Base-by-base conservation (phyloP, 37 sponge, comb jelly and placozoan genomes). In the Hormiphora californensis region DNA sequence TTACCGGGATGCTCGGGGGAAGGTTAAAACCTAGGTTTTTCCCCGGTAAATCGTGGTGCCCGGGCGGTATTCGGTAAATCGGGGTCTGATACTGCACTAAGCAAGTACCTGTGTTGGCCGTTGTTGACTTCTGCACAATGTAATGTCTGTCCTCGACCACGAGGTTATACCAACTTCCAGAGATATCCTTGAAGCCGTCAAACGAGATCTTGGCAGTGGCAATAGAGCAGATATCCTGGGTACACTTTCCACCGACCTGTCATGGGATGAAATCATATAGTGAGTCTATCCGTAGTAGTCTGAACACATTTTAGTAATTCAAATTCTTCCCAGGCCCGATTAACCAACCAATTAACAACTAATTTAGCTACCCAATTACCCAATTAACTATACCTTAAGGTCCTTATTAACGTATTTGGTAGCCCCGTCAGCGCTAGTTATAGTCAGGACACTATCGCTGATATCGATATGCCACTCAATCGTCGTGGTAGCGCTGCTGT, bases 231-330 rank as follows among this genome's bases (percentile, higher is more conserved):
- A 57, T 57, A 30, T 57, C 61, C 27, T 23, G n/a, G 3, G 61
- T 57, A 30, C 61, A 57, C 61, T 21, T 30, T 57, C 61, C 61
- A 28, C 61, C 61, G 61, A 57, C 61, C n/a, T n/a, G n/a, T n/a
- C n/a, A n/a, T n/a, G n/a, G n/a, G n/a, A n/a, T n/a, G n/a, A n/a
- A n/a, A n/a, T n/a, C n/a, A n/a, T n/a, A n/a, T n/a, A n/a, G n/a
- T n/a, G n/a, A n/a, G n/a, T n/a, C n/a, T n/a, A n/a, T n/a, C n/a
- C n/a, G n/a, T n/a, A n/a, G n/a, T n/a, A n/a, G n/a, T n/a, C n/a
- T n/a, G n/a, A n/a, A n/a, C n/a, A n/a, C n/a, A n/a, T n/a, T n/a
- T n/a, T n/a, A n/a, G n/a, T n/a, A n/a, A n/a, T n/a, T n/a, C n/a
- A n/a, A n/a, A n/a, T n/a, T n/a, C n/a, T n/a, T n/a, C n/a, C n/a